phyloP scores from a whole-genome alignment of 2,113 vertebrate genomes.

The Xiphophorus couchianus region DNA sequence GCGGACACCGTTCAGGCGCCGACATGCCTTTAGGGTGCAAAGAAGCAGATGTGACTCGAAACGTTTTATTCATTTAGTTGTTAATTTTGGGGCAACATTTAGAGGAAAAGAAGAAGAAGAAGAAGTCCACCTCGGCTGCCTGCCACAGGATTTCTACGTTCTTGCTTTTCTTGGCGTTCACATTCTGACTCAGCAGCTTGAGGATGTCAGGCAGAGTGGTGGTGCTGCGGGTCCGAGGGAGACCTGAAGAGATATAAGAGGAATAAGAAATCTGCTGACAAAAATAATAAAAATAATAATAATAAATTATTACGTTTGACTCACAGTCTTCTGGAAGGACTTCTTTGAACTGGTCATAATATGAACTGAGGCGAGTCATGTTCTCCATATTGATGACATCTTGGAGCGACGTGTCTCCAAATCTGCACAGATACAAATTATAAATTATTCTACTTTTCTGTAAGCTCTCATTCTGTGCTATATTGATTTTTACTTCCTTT shows the following conservation, averaged over 20 bases:
- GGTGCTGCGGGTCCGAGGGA: slow-evolving; percentile 93
- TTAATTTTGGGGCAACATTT: background rate
- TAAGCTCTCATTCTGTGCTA: background rate
- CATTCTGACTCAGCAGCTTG: slow-evolving; percentile 90
- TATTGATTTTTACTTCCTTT: background rate
- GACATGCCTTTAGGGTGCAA: slow-evolving; percentile 83
- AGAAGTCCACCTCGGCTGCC: slow-evolving; percentile 90
- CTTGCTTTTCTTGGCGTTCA: slow-evolving; percentile 94
- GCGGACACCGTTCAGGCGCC: slow-evolving; percentile 93
- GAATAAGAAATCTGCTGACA: background rate
- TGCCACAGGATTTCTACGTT: slow-evolving; percentile 99
- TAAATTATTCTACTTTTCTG: background rate
- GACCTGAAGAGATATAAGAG: slow-evolving; percentile 77
- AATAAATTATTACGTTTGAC: slow-evolving; percentile 54
- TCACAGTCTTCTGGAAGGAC: slow-evolving; percentile 97
- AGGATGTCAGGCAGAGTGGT: slow-evolving; percentile 92
- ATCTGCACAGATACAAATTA: slow-evolving; percentile 76
- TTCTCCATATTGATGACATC: slow-evolving; percentile 96
- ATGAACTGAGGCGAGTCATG: slow-evolving; percentile 90
- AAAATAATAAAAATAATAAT: too few species aligned
- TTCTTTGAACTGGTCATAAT: slow-evolving; percentile 98
- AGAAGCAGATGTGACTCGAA: background rate
- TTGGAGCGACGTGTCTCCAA: slow-evolving; percentile 96
- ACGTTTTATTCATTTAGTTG: background rate
- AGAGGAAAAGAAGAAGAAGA: background rate